Conservation (phyloP, 2,113 vertebrate genomes). For the Brevimyrus niger region DNA sequence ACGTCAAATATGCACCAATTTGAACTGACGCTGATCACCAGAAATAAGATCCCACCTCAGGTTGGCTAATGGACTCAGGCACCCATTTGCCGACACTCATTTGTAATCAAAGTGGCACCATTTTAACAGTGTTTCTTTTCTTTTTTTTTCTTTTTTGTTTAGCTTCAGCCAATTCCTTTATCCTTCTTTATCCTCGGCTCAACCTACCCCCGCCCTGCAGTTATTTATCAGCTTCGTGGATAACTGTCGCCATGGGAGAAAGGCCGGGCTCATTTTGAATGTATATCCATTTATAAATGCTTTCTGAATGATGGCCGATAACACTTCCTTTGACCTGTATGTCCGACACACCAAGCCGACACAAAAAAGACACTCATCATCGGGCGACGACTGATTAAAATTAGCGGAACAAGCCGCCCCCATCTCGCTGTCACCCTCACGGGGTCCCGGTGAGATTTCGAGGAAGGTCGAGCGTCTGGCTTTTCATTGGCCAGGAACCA, state of each 20-base stretch:
- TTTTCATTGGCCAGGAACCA: neutral
- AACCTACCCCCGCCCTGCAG: neutral
- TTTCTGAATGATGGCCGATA: neutral
- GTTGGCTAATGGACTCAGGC: neutral
- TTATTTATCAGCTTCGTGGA: neutral
- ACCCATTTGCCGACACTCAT: neutral
- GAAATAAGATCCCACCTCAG: neutral
- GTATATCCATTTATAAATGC: neutral
- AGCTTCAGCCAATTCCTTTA: neutral
- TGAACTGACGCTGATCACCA: neutral
- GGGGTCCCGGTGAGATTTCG: too few relatives aligned
- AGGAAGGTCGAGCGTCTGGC: neutral
- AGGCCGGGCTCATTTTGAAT: too few relatives aligned
- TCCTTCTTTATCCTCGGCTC: too few relatives aligned
- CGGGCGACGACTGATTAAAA: neutral
- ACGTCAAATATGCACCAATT: neutral
- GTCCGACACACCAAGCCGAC: neutral
- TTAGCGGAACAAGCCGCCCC: neutral
- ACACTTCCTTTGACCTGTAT: neutral
- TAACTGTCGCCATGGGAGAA: neutral
- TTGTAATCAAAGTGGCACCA: neutral
- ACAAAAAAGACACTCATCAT: neutral
- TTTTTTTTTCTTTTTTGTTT: neutral
- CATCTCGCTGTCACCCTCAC: neutral
- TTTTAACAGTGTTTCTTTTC: neutral